phyloP scores from a whole-genome alignment of 1,140 invertebrate species.

The Drosophila guanche region DNA sequence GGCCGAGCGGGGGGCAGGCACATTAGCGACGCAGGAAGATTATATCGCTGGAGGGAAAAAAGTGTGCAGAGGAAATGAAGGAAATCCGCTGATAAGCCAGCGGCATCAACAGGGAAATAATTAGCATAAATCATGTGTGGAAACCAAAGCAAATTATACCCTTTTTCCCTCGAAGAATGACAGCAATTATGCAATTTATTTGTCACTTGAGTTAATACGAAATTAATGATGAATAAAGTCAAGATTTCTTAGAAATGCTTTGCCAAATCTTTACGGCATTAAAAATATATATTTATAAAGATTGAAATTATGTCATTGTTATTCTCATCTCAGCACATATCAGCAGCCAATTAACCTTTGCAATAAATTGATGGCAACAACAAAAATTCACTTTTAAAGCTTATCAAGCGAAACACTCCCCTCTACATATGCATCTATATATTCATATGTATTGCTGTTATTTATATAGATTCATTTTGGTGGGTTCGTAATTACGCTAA shows the following conservation, averaged over 20 bases:
- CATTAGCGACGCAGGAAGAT: conserved; percentile 59
- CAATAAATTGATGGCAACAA: conserved; percentile 35
- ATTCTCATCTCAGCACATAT: conserved; percentile 19
- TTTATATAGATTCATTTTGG: conserved; percentile 28
- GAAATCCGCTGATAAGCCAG: conserved; percentile 40
- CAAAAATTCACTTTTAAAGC: conserved; percentile 24
- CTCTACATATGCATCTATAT: conserved; percentile 11
- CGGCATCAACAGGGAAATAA: conserved; percentile 24
- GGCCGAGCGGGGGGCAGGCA: conserved; percentile 10
- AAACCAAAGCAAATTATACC: not conserved
- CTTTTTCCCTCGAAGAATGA: conserved; percentile 7
- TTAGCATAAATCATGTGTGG: conserved; percentile 37
- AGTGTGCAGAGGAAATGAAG: conserved; percentile 26
- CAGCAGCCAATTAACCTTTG: conserved; percentile 70
- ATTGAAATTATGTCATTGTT: conserved; percentile 51
- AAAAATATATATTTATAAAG: conserved; percentile 7
- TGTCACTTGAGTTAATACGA: conserved; percentile 15
- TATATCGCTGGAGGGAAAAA: conserved; percentile 31
- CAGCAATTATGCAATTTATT: conserved; percentile 22
- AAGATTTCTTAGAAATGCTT: conserved; percentile 12
- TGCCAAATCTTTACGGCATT: not conserved
- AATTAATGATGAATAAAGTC: conserved; percentile 31
- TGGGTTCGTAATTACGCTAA: conserved; percentile 70
- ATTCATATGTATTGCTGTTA: conserved; percentile 7
- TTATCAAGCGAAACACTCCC: conserved; percentile 46